Base-by-base conservation (phyloP, 2,888 invertebrate genomes). In the Orthosia incerta region DNA sequence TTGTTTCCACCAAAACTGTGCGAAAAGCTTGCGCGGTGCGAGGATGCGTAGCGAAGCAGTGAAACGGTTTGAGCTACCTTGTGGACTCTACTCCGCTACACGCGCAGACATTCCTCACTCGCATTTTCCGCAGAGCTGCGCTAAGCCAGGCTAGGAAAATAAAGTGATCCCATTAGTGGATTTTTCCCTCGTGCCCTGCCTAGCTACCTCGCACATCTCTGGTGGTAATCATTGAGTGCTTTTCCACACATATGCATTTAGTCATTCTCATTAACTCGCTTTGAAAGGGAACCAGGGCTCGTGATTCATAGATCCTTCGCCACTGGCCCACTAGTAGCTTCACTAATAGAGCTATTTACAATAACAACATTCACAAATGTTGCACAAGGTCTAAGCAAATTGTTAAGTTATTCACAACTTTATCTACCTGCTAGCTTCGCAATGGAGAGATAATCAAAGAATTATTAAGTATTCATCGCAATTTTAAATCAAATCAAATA, bases 361-460 rank as follows among this genome's bases (percentile, higher is more conserved):
- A 71, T 62, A 76, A 78, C 79, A 50, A 71, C 71, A 79, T 76
- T 79, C 79, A 79, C 71, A 39, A 53, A 62, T 31, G 26, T 0
- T 20, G 20, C 13, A 48, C 79, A 76, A 79, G 76, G 76, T 59
- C 79, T 57, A 13, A 18, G 39, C 63, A n/a, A 60, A 48, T 53
- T 48, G 64, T 46, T 48, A 20, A 59, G 13, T 51, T 50, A 75
- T 75, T 57, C 16, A 65, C 23, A 39, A 51, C 4, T 1, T 53
- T 53, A 69, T 53, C 16, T 39, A 48, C 9, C 15, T 67, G 23
- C 9, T 20, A 68, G 39, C n/a, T 9, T 31, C 3, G 7, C 20
- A n/a, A 48, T 18, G n/a, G 16, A 39, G 16, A 31, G 55, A 13
- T 23, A 50, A 45, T n/a, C 16, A 7, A 57, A 26, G 13, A 31